phyloP scores from a whole-genome alignment of 2,888 invertebrate species.

The Tachina grossa region DNA sequence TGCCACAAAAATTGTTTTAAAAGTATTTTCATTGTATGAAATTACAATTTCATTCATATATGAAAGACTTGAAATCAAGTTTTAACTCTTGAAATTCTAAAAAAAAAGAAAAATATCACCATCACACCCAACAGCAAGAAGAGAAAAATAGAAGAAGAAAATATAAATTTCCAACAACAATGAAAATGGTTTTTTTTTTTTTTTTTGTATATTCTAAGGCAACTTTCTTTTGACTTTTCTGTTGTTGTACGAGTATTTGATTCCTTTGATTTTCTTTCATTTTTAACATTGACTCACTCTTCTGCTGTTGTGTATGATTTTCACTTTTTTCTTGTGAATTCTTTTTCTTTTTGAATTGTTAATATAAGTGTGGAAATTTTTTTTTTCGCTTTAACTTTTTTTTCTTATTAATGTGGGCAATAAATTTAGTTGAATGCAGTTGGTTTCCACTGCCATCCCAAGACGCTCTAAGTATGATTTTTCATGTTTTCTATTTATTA shows the following conservation, averaged over 20 bases:
- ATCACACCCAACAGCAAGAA: slow-evolving; percentile 2
- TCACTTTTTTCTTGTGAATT: slow-evolving; percentile 26
- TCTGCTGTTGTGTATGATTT: slow-evolving; percentile 27
- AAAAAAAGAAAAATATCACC: slow-evolving; percentile 22
- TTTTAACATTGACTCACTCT: slow-evolving; percentile 48
- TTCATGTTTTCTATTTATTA: not conserved
- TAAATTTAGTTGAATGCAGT: slow-evolving; percentile 62
- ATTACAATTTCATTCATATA: slow-evolving; percentile 65
- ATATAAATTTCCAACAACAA: not conserved
- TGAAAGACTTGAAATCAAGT: slow-evolving; percentile 49
- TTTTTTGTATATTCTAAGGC: slow-evolving; percentile 29
- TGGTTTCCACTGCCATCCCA: slow-evolving; percentile 17
- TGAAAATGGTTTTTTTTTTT: slow-evolving; percentile 44
- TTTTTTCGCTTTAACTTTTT: slow-evolving; percentile 10
- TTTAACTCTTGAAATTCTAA: slow-evolving; percentile 21
- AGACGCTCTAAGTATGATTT: not conserved
- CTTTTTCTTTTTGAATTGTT: slow-evolving; percentile 17
- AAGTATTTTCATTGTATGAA: slow-evolving; percentile 53
- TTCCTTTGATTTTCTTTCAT: slow-evolving; percentile 51
- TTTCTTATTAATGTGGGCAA: slow-evolving; percentile 64
- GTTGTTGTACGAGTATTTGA: slow-evolving; percentile 24
- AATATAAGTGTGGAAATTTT: not conserved
- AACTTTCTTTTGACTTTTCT: slow-evolving; percentile 29
- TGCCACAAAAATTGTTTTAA: slow-evolving; percentile 34
- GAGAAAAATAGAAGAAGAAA: not conserved